A percentile compares a stretch with the other conserved stretches of the same genome.
These are phyloP conservation scores for Mythimna vitellina DNA, from an alignment of 2,888 invertebrate species.

Conservation along the genomic window DNA sequence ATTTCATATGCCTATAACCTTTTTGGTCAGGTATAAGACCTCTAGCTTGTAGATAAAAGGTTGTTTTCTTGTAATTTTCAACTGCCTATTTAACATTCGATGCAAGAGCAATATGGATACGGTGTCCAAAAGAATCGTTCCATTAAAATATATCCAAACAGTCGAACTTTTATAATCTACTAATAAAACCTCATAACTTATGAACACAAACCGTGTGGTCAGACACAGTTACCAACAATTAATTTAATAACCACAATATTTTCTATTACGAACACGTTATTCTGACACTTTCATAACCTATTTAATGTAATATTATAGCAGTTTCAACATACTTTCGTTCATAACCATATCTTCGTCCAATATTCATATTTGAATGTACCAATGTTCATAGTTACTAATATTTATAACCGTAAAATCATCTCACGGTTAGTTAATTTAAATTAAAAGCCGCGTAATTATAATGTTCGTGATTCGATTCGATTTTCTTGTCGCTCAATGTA, in stretches of 20 bases:
- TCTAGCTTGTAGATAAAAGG: background rate
- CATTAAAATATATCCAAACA: slow-evolving; percentile 33
- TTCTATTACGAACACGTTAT: slow-evolving; percentile 69
- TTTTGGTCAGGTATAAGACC: background rate
- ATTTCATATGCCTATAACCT: background rate
- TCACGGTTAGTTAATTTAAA: slow-evolving; percentile 83
- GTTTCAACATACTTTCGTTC: slow-evolving; percentile 67
- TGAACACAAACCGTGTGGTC: slow-evolving; percentile 53
- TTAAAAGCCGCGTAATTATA: slow-evolving; percentile 84
- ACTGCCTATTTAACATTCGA: background rate
- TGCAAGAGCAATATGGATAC: background rate
- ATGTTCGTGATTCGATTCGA: slow-evolving; percentile 76
- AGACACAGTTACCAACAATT: slow-evolving; percentile 53
- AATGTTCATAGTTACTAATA: slow-evolving; percentile 73
- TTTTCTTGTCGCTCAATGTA: slow-evolving; percentile 78
- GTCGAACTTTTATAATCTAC: slow-evolving; percentile 36
- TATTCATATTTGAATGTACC: slow-evolving; percentile 63
- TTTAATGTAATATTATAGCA: slow-evolving; percentile 64
- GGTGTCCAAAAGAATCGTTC: slow-evolving; percentile 22
- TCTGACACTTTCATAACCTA: slow-evolving; percentile 72
- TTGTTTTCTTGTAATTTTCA: background rate
- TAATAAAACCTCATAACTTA: slow-evolving; percentile 57
- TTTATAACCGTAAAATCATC: slow-evolving; percentile 81
- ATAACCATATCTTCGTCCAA: slow-evolving; percentile 67
- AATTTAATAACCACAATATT: slow-evolving; percentile 66